Percentiles rank a stretch among this genome's conserved stretches.
Conservation (phyloP, 2,797 vertebrate genomes). For the Acipenser ruthenus region DNA sequence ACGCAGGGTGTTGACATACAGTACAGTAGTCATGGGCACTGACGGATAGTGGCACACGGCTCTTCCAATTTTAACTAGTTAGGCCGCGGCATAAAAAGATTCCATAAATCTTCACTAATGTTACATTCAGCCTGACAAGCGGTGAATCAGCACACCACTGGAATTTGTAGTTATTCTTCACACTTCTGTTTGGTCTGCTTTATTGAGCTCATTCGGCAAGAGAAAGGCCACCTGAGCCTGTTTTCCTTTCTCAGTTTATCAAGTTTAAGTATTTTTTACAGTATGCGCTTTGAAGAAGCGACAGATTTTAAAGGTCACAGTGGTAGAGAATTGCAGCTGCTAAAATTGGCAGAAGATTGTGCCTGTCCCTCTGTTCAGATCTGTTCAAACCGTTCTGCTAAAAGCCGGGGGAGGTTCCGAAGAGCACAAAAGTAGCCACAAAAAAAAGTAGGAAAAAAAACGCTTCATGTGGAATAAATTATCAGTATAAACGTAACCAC, state of each 20-base stretch:
- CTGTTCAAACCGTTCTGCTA: slow-evolving; percentile 35
- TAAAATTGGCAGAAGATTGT: slow-evolving; percentile 32
- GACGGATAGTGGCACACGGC: no score
- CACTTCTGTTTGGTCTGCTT: neutral
- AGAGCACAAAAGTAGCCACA: neutral
- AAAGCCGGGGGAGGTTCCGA: slow-evolving; percentile 13
- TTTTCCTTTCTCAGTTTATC: neutral
- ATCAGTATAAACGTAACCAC: neutral
- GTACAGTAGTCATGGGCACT: no score
- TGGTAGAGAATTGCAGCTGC: slow-evolving; percentile 38
- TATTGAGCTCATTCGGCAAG: slow-evolving; percentile 3
- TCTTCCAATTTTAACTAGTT: no score
- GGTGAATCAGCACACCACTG: neutral
- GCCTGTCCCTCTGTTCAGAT: slow-evolving; percentile 28
- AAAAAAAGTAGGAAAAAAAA: neutral
- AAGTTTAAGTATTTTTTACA: neutral
- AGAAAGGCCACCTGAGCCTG: neutral
- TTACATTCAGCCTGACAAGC: neutral
- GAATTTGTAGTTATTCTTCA: neutral
- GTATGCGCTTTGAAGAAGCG: slow-evolving; percentile 33
- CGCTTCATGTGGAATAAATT: neutral
- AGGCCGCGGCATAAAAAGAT: no score
- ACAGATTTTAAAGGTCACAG: slow-evolving; percentile 57
- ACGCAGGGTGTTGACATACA: no score
- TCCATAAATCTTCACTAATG: neutral